Evolutionary conservation across 2,888 invertebrate species (phyloP).

Genomic region (Aporophyla nigra): DNA sequence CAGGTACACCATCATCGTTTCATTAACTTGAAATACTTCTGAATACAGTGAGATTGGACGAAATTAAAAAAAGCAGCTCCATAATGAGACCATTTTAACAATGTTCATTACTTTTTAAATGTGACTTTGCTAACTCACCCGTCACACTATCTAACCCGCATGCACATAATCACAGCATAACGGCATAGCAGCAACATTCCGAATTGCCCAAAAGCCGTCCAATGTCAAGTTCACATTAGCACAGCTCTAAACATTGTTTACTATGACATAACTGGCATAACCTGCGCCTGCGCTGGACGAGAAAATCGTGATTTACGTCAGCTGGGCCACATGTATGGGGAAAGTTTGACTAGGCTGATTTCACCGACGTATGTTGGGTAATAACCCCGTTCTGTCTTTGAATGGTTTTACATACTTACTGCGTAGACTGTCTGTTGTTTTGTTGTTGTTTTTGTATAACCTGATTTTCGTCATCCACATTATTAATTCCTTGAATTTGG

Average conservation of each 20-base stretch:
- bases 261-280: constrained; percentile 72
- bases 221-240: constrained; percentile 65
- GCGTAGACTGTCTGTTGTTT: constrained; percentile 9
- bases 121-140: neutral
- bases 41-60: neutral
- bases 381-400: constrained; percentile 60
- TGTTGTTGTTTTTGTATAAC: neutral
- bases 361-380: constrained; percentile 65
- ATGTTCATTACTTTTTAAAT: neutral
- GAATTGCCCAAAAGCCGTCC: constrained; percentile 45
- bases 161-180: constrained; percentile 35
- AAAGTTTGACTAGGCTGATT: constrained; percentile 72
- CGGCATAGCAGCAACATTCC: constrained; percentile 34
- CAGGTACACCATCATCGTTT: neutral
- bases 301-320: constrained; percentile 74
- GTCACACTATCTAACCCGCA: constrained; percentile 29
- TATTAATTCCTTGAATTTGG: neutral
- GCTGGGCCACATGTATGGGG: constrained; percentile 66
- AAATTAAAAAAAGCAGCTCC: neutral
- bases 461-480: neutral
- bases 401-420: constrained; percentile 43
- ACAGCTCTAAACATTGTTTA: constrained; percentile 59
- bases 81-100: neutral
- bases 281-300: constrained; percentile 62
- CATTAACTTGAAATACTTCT: neutral